phyloP scores from a whole-genome alignment of 2,888 invertebrate genomes.

The Mystacides longicornis region DNA sequence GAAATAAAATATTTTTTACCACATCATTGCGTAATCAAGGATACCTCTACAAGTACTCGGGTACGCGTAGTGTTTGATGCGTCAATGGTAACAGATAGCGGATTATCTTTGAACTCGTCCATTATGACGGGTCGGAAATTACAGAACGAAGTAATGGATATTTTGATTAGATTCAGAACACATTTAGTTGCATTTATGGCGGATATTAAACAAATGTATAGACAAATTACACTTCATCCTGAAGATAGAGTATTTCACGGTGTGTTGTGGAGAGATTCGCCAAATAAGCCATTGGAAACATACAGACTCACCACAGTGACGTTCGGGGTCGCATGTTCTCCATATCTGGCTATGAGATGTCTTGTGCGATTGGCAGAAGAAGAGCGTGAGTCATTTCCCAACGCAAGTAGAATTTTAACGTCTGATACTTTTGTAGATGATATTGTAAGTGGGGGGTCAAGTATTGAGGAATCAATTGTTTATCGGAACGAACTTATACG shows the following conservation, averaged over 20 bases:
- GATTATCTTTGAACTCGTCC: neutral
- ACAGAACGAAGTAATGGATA: neutral
- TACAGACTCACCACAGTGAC: neutral
- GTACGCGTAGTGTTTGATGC: neutral
- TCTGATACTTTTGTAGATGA: neutral
- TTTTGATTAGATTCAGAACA: neutral
- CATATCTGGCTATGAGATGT: constrained; percentile 2
- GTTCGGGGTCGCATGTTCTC: neutral
- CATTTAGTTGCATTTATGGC: neutral
- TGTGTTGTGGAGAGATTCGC: neutral
- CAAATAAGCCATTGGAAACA: neutral
- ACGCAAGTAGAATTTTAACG: neutral
- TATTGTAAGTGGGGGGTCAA: neutral
- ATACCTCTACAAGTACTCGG: neutral
- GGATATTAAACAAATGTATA: neutral
- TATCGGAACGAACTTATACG: neutral
- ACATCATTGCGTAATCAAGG: neutral
- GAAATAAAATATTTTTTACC: neutral
- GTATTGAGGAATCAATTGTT: neutral
- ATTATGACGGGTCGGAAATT: neutral
- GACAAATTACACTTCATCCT: constrained; percentile 1
- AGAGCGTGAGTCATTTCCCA: neutral
- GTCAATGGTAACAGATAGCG: neutral
- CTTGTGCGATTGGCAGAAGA: neutral
- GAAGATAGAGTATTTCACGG: neutral